Conservation (phyloP, 2,797 vertebrate genomes). For the Labroides dimidiatus region DNA sequence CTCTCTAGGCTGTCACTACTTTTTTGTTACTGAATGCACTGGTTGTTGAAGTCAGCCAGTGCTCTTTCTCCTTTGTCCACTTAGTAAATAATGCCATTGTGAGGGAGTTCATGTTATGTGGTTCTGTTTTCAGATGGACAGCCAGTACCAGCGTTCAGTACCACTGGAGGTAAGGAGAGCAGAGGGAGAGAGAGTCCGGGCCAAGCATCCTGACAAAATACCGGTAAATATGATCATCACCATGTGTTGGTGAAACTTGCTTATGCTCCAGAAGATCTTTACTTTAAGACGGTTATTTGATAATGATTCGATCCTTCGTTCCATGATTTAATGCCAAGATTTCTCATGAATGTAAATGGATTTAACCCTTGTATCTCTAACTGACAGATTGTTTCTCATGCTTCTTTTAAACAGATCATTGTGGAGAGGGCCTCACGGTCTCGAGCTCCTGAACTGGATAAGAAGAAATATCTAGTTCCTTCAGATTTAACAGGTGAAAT, state of each 20-base stretch:
- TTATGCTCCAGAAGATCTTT: neutral
- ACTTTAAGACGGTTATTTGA: too few relatives aligned
- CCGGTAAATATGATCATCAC: constrained; percentile 77
- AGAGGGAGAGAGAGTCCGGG: constrained; percentile 85
- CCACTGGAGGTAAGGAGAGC: constrained; percentile 85
- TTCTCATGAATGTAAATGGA: neutral
- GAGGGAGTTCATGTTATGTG: constrained; percentile 26
- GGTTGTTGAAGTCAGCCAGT: constrained; percentile 44
- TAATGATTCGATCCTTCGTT: too few relatives aligned
- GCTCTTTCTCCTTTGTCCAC: constrained; percentile 45
- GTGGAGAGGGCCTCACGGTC: constrained; percentile 83
- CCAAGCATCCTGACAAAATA: constrained; percentile 88
- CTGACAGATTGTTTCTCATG: neutral
- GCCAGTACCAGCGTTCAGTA: constrained; percentile 84
- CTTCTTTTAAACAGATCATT: constrained; percentile 78
- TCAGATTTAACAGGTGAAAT: constrained; percentile 86
- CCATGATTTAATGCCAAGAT: too few relatives aligned
- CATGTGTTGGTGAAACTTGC: neutral
- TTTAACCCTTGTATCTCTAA: neutral
- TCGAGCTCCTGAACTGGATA: constrained; percentile 86
- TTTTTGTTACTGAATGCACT: constrained; percentile 37
- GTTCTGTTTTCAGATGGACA: constrained; percentile 79
- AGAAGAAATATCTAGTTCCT: constrained; percentile 88
- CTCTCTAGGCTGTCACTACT: constrained; percentile 12
- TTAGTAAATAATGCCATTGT: constrained; percentile 55